Conservation (phyloP, 2,797 vertebrate genomes). For the Prionace glauca region DNA sequence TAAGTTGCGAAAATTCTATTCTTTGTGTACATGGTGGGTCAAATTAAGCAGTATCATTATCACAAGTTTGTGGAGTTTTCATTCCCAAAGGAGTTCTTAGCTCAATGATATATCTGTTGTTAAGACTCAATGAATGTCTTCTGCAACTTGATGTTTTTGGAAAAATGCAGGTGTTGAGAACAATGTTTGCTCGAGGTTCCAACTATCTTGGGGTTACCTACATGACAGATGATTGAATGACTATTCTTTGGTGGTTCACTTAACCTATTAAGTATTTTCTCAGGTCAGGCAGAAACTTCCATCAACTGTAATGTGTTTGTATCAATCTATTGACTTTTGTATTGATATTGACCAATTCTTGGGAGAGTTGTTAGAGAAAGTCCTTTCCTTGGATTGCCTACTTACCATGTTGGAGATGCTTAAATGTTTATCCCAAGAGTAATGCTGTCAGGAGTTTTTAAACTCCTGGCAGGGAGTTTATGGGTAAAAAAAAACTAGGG, state of each 20-base stretch:
- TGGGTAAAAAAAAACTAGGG: too few species aligned
- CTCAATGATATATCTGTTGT: background rate
- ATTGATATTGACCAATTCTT: background rate
- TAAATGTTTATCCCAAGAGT: too few species aligned
- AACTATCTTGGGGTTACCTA: background rate
- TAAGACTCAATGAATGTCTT: background rate
- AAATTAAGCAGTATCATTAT: background rate
- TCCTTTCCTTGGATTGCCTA: too few species aligned
- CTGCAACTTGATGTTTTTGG: background rate
- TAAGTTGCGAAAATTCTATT: background rate
- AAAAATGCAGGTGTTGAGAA: background rate
- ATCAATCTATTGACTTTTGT: background rate
- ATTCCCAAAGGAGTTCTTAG: background rate
- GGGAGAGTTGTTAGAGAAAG: background rate
- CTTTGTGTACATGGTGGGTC: background rate
- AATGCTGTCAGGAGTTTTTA: too few species aligned
- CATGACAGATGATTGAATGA: background rate
- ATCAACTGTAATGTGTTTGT: background rate
- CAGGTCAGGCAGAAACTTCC: background rate
- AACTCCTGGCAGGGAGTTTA: too few species aligned
- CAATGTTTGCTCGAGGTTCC: background rate
- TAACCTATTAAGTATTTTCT: background rate
- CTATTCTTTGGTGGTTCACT: background rate
- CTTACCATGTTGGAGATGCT: too few species aligned
- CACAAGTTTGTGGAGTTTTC: background rate